A percentile compares a stretch with the other conserved stretches of the same genome.
Evolutionary conservation across 2,888 invertebrate genomes (phyloP).

Genomic region (Lysandra coridon): DNA sequence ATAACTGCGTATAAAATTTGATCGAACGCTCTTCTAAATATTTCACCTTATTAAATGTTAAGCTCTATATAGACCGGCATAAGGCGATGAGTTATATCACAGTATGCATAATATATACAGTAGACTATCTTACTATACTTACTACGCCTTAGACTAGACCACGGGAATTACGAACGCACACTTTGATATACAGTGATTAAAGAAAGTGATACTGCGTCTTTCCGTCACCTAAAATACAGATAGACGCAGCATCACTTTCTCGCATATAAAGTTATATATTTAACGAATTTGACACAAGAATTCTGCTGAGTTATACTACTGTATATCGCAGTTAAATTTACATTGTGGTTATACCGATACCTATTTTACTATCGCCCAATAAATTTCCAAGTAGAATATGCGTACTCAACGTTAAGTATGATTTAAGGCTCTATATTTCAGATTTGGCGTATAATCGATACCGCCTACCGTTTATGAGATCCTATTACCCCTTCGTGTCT

Average conservation of each 20-base stretch:
- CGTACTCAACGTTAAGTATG: constrained; percentile 33
- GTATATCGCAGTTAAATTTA: background rate
- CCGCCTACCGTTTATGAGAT: constrained; percentile 50
- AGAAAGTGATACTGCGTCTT: too few relatives aligned
- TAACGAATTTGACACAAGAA: too few relatives aligned
- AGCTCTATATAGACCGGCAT: constrained; percentile 29
- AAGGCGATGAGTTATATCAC: constrained; percentile 26
- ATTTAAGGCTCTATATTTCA: constrained; percentile 56
- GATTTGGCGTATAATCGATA: constrained; percentile 63
- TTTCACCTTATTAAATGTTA: constrained; percentile 30
- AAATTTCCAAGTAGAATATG: constrained; percentile 35
- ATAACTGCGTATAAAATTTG: constrained; percentile 29
- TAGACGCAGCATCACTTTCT: too few relatives aligned
- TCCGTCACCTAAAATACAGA: too few relatives aligned
- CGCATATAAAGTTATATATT: too few relatives aligned
- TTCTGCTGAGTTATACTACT: background rate
- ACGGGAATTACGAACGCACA: background rate
- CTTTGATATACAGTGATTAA: background rate
- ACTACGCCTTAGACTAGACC: background rate
- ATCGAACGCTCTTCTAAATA: constrained; percentile 29
- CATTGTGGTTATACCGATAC: constrained; percentile 37
- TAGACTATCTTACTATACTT: background rate
- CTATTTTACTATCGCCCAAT: constrained; percentile 34
- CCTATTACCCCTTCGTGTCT: constrained; percentile 44
- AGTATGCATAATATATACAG: background rate